A percentile compares a stretch with the other conserved stretches of the same genome.
Conservation (phyloP, 2,888 invertebrate species). For the Tiliacea citrago region DNA sequence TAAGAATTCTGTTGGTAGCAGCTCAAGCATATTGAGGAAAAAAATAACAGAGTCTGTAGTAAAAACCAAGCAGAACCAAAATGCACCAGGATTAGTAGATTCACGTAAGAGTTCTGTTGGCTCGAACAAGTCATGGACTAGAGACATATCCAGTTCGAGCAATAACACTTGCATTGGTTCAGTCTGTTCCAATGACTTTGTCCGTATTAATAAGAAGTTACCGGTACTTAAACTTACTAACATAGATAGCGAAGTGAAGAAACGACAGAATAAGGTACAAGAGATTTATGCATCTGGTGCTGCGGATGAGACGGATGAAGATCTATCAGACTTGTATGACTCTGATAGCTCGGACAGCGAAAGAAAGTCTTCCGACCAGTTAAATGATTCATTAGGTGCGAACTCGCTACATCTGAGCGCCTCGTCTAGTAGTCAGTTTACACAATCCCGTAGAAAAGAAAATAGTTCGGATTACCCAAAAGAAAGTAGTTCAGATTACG, state of each 20-base stretch:
- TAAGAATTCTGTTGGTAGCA: slow-evolving; percentile 70
- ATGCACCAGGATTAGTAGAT: slow-evolving; percentile 37
- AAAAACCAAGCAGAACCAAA: background rate
- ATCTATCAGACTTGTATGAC: slow-evolving; percentile 48
- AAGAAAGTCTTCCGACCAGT: slow-evolving; percentile 24
- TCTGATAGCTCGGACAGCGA: slow-evolving; percentile 41
- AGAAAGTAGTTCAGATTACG: slow-evolving; percentile 23
- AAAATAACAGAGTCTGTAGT: background rate
- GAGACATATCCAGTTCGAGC: slow-evolving; percentile 82
- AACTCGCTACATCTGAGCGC: slow-evolving; percentile 67
- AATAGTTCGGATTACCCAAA: slow-evolving; percentile 19
- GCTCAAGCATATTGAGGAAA: slow-evolving; percentile 58
- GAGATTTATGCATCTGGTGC: background rate
- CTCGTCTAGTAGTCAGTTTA: slow-evolving; percentile 57
- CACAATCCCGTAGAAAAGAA: slow-evolving; percentile 32
- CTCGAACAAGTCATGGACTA: slow-evolving; percentile 82
- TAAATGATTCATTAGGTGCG: slow-evolving; percentile 35
- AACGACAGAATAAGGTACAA: slow-evolving; percentile 26
- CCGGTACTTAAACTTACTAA: slow-evolving; percentile 76
- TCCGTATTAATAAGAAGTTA: slow-evolving; percentile 79
- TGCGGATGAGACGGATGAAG: slow-evolving; percentile 11
- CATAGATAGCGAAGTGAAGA: slow-evolving; percentile 59
- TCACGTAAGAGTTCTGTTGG: slow-evolving; percentile 70
- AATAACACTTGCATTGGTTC: slow-evolving; percentile 74
- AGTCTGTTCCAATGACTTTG: slow-evolving; percentile 75